Base-by-base conservation (phyloP, 2,797 vertebrate species). In the Synaphobranchus kaupii region DNA sequence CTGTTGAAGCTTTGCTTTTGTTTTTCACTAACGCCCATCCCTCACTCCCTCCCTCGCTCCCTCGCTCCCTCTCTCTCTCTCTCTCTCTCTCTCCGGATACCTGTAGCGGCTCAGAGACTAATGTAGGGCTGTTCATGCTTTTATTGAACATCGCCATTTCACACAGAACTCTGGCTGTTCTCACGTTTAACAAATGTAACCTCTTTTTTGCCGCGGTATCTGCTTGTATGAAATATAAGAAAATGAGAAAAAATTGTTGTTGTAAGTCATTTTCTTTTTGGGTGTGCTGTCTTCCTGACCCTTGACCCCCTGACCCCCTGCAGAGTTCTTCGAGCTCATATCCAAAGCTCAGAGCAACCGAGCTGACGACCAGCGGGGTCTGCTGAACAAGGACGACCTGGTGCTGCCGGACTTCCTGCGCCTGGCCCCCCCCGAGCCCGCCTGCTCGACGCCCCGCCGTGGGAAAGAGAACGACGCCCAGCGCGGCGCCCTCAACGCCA, bases 311-410 rank as follows among this genome's bases (percentile, higher is more conserved):
- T 76, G 68, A 39, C 68, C 86, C 83, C 25, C 85, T 56, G 89
- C 95, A 99, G 99, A 99, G 92, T 99, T 99, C 97, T 99, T 99
- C 97, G 96, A 99, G 96, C 97, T 99, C 95, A 97, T 99, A 96
- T 99, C 98, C 96, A 99, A 98, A 97, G 98, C 98, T 95, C 99
- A 99, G 96, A 98, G 98, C 96, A 98, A 97, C 96, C 95, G 99
- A 97, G 98, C 98, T 92, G 97, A 99, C 94, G 99, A 99, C 97
- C 98, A 99, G 94, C 97, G 99, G 92, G 99, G 99, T 95, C 95
- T 99, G 95, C 96, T 99, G 94, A 98, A 98, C 93, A 99, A 98
- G 95, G 98, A 97, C 85, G 97, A 99, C 94, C 97, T 99, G 89
- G 94, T 98, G 92, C 96, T 99, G 90, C 99, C 99, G 0, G 99